Evolutionary conservation across 2,797 vertebrate species (phyloP), one percentile per base, ranked within the genome.

Genomic region (Staurois parvus): DNA sequence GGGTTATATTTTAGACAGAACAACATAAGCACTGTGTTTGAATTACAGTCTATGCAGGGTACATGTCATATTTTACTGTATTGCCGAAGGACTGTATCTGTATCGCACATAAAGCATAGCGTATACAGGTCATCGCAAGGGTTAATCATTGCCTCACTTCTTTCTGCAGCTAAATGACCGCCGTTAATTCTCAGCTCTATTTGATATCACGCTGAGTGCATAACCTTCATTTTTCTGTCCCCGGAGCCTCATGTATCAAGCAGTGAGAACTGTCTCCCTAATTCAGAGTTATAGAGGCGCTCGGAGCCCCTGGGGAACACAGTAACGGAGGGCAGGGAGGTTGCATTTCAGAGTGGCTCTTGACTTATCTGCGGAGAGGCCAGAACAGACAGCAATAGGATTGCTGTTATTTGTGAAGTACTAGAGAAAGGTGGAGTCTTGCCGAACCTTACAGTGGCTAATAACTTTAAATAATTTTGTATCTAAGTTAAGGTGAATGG

Each of bases 191-290:
- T 84, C 34, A 13, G 48, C 75, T 84, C 42, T 78, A 84, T 78
- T 72, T 77, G 67, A 84, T 84, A 78, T 83, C 59, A 40, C 30
- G 40, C 34, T 72, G 83, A 84, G 83, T 84, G 83, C 83, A 77
- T 84, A 84, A 84, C 75, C 83, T 84, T 84, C 83, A 84, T 72
- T 84, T 77, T 77, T 84, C 75, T 42, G 34, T 77, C 83, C 83
- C 75, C 12, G 67, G 75, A 77, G 83, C 19, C 83, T 78, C 76
- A 84, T 84, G 83, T 78, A 85, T 79, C 76, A 85, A 72, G 37
- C 76, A 66, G 69, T 19, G 40, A 84, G 68, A 66, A 72, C 83
- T 84, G 83, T 77, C 83, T 79, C 76, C 56, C 83, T 84, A 79
- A 84, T 79, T 84, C 76, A 84, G 76, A 79, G 68, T 79, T 79